A percentile compares a stretch with the other conserved stretches of the same genome.
Conservation (phyloP, 2,888 invertebrate genomes). For the Cantharis rustica region DNA sequence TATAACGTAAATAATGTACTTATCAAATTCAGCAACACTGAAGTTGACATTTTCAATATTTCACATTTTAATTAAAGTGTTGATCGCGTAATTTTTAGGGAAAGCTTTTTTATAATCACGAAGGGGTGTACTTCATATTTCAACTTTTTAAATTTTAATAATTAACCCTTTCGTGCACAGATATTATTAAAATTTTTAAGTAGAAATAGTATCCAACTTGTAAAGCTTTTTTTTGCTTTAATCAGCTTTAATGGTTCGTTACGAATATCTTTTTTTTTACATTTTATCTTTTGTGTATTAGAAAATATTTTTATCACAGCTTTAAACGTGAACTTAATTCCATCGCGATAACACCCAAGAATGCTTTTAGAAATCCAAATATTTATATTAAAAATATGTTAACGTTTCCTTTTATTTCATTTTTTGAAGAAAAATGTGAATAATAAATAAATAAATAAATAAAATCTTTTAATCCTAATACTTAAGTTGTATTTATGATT, state of each 20-base stretch:
- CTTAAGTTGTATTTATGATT: not conserved
- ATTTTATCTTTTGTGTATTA: not conserved
- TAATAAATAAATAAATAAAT: not conserved
- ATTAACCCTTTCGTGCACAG: not conserved
- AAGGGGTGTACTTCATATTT: not conserved
- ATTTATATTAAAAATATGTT: not conserved
- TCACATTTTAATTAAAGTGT: not conserved
- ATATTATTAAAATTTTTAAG: not conserved
- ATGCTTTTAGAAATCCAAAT: not conserved
- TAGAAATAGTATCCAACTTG: not conserved
- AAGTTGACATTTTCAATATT: not conserved
- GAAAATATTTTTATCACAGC: not conserved
- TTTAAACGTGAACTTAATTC: not conserved
- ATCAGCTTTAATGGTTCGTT: not conserved
- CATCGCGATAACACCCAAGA: not conserved
- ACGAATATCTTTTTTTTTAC: not conserved
- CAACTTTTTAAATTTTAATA: not conserved
- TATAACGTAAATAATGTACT: not conserved
- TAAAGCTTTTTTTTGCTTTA: not conserved
- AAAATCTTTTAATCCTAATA: not conserved
- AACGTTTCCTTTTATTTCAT: not conserved
- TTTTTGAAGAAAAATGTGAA: not conserved
- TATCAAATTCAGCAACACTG: not conserved
- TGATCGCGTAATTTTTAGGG: not conserved
- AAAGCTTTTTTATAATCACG: not conserved